phyloP scores from a whole-genome alignment of 2,888 invertebrate species.

The Cheilosia pagana region DNA sequence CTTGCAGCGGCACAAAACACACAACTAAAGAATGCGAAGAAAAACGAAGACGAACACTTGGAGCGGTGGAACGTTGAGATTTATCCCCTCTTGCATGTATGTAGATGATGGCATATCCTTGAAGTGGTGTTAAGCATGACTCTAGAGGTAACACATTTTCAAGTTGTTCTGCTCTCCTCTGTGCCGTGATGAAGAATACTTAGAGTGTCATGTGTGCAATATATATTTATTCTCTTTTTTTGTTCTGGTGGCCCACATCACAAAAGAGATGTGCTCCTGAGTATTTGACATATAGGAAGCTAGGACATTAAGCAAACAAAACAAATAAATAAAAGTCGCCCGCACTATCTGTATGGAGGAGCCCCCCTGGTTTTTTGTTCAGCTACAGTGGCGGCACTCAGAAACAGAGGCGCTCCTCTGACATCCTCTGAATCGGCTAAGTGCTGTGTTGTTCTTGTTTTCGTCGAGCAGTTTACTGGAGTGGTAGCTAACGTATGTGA shows the following conservation, averaged over 20 bases:
- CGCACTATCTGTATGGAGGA: background rate
- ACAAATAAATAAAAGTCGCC: constrained; percentile 31
- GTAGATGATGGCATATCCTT: constrained; percentile 56
- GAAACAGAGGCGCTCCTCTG: constrained; percentile 37
- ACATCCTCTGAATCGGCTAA: background rate
- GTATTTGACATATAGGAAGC: constrained; percentile 10
- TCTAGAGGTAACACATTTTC: constrained; percentile 70
- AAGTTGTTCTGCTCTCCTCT: constrained; percentile 35
- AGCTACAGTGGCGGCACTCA: constrained; percentile 23
- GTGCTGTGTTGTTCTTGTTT: constrained; percentile 50
- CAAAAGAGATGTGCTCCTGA: background rate
- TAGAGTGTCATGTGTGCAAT: constrained; percentile 27
- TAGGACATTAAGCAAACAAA: constrained; percentile 11
- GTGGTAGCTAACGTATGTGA: constrained; percentile 16
- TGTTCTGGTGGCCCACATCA: constrained; percentile 11
- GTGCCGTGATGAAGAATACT: constrained; percentile 34
- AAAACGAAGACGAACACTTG: constrained; percentile 13
- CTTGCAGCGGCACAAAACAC: background rate
- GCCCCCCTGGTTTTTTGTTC: background rate
- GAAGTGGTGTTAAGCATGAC: constrained; percentile 69
- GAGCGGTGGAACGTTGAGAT: constrained; percentile 50
- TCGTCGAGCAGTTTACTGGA: constrained; percentile 1
- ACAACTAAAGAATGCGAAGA: constrained; percentile 19
- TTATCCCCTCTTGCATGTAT: constrained; percentile 47
- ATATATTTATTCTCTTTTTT: background rate